Conservation (phyloP, 2,797 vertebrate species). For the Gorsachius magnificus region DNA sequence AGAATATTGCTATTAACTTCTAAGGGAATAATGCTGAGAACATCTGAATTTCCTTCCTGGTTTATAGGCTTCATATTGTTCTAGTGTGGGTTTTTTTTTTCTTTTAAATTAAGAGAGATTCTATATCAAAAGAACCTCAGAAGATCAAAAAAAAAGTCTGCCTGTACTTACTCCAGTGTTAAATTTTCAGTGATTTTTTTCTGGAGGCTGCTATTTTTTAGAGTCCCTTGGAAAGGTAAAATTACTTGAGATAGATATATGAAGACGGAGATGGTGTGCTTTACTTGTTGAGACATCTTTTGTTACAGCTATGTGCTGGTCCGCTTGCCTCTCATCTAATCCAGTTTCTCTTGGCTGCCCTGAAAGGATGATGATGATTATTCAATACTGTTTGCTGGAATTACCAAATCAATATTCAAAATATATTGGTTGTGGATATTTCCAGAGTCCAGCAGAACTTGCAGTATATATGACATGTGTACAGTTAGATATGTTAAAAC, state of each 20-base stretch:
- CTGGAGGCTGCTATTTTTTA: background rate
- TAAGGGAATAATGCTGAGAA: background rate
- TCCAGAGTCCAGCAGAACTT: background rate
- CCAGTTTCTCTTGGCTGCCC: background rate
- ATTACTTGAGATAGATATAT: background rate
- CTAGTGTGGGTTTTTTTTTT: background rate
- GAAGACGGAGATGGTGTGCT: background rate
- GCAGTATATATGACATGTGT: background rate
- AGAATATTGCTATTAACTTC: background rate
- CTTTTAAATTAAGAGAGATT: background rate
- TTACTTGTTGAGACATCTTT: background rate
- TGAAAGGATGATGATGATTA: background rate
- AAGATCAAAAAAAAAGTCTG: background rate
- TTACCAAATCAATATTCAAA: background rate
- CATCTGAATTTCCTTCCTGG: background rate
- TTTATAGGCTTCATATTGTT: background rate
- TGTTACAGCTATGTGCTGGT: background rate
- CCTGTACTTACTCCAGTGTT: background rate
- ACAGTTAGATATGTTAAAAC: background rate
- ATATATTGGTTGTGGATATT: background rate
- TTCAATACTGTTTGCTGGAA: background rate
- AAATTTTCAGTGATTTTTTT: background rate
- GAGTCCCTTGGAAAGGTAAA: background rate
- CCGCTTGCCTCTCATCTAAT: background rate
- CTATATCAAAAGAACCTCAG: background rate